Conservation (phyloP, 2,888 invertebrate genomes). For the Catocala fraxini region DNA sequence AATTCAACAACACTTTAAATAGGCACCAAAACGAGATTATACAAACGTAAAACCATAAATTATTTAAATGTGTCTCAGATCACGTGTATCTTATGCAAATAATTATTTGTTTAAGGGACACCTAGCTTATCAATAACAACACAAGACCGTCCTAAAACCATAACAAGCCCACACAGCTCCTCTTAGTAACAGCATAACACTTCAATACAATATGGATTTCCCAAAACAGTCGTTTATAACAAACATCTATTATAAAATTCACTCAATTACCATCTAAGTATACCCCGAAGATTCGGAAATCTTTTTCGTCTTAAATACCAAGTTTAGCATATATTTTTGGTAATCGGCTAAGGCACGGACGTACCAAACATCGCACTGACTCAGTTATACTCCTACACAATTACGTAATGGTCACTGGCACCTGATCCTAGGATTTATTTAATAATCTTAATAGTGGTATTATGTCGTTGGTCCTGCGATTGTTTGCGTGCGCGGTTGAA, state of each 20-base stretch:
- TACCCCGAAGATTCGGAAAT: conserved; percentile 57
- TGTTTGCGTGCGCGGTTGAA: too few species aligned
- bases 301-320: conserved; percentile 68
- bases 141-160: conserved; percentile 13
- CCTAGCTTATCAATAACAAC: conserved; percentile 14
- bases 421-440: conserved; percentile 19
- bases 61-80: conserved; percentile 2
- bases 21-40: not conserved
- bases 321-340: conserved; percentile 74
- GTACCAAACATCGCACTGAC: conserved; percentile 52
- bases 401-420: conserved; percentile 55
- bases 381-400: conserved; percentile 61
- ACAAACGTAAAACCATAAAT: not conserved
- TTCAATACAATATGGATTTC: conserved; percentile 38
- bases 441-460: too few species aligned
- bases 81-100: conserved; percentile 9
- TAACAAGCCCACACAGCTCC: conserved; percentile 24
- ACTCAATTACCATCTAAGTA: conserved; percentile 49
- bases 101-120: conserved; percentile 6
- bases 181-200: conserved; percentile 45
- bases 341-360: conserved; percentile 48
- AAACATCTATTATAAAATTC: conserved; percentile 40
- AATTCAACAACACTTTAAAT: not conserved
- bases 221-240: conserved; percentile 45
- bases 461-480: too few species aligned